A percentile compares a stretch with the other conserved stretches of the same genome.
Conservation (phyloP, 30 jellyfish, hydroid and myxozoan species). For the Mastigias papua region DNA sequence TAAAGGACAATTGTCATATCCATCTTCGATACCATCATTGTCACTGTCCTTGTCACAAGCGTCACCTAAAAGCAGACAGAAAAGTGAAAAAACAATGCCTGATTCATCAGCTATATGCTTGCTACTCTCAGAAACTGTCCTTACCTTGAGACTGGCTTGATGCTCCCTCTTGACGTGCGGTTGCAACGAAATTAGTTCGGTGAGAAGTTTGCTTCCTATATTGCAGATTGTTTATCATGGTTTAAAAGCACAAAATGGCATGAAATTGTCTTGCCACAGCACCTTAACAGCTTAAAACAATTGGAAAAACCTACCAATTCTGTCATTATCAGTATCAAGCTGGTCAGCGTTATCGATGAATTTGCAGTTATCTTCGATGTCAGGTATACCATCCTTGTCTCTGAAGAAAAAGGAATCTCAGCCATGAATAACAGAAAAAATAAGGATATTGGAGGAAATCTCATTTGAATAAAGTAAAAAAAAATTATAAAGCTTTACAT, state of each 20-base stretch:
- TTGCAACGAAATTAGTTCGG: no score
- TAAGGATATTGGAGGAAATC: no score
- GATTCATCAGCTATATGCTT: not conserved
- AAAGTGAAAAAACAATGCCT: not conserved
- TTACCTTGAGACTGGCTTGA: no score
- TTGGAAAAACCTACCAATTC: conserved; percentile 34
- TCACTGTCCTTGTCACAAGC: conserved; percentile 88
- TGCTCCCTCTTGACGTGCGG: no score
- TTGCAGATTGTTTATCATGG: no score
- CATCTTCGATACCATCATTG: conserved; percentile 79
- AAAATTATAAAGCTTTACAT: no score
- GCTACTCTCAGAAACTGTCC: not conserved
- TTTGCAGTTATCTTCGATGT: conserved; percentile 80
- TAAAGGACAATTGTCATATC: conserved; percentile 83
- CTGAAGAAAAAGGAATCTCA: conserved; percentile 10
- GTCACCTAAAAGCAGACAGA: conserved; percentile 64
- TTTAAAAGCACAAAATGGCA: no score
- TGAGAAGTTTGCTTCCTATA: no score
- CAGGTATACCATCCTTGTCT: conserved; percentile 83
- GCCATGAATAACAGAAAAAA: not conserved
- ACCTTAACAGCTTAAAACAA: not conserved
- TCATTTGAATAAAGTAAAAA: no score
- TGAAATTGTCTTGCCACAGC: no score
- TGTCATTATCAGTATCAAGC: conserved; percentile 77
- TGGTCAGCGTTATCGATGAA: conserved; percentile 77